Percentiles rank a stretch among this genome's conserved stretches.
These are phyloP conservation scores for Eurystomus gularis DNA, from an alignment of 2,113 vertebrate genomes.

Conservation along the genomic window DNA sequence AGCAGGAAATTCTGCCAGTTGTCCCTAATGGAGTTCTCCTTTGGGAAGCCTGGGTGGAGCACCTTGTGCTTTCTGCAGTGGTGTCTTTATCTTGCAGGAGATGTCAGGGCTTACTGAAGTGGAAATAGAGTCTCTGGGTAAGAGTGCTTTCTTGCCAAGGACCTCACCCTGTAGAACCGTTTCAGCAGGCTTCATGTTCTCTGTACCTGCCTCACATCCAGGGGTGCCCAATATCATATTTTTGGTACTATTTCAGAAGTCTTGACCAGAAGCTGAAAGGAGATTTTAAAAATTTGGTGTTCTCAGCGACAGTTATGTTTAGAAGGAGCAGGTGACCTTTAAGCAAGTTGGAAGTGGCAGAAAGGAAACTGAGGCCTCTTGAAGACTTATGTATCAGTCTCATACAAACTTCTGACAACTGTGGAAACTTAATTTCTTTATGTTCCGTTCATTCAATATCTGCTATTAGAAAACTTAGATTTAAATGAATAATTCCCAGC, in stretches of 20 bases:
- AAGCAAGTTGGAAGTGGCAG: not conserved
- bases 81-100: not conserved
- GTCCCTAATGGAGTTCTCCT: not conserved
- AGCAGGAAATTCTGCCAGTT: not conserved
- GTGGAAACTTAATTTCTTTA: not conserved
- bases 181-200: not conserved
- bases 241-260: not conserved
- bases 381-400: not conserved
- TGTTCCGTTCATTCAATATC: not conserved
- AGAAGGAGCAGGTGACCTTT: not conserved
- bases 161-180: not conserved
- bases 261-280: not conserved
- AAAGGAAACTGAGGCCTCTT: not conserved
- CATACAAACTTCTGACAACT: not conserved
- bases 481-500: not conserved
- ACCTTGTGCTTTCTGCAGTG: not conserved
- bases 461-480: not conserved
- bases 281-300: not conserved
- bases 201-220: accelerated
- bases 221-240: not conserved
- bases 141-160: not conserved
- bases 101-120: not conserved
- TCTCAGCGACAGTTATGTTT: not conserved
- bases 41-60: not conserved
- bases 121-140: not conserved